Percentiles rank a stretch among this genome's conserved stretches.
These are phyloP conservation scores for Varanus komodoensis DNA, from an alignment of 2,113 vertebrate species.

Conservation along the genomic window DNA sequence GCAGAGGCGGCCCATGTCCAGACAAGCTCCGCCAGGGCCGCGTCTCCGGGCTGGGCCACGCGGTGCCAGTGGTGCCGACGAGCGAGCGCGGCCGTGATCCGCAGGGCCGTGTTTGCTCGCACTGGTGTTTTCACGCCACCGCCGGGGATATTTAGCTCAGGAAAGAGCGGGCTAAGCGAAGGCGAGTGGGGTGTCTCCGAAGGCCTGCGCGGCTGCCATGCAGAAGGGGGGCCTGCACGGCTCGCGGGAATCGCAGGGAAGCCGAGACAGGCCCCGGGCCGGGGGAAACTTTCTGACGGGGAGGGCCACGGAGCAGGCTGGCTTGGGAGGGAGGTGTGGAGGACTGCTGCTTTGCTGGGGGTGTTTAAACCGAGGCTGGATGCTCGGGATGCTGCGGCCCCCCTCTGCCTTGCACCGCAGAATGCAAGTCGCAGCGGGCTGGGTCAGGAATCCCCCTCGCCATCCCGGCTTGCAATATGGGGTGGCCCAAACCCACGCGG, in stretches of 20 bases:
- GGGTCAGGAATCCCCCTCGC: background rate
- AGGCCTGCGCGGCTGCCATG: background rate
- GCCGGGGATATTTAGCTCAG: background rate
- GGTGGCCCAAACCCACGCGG: too few relatives aligned
- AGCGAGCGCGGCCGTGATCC: too few relatives aligned
- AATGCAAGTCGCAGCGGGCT: background rate
- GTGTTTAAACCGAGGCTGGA: background rate
- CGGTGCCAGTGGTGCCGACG: background rate
- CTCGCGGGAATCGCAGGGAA: background rate
- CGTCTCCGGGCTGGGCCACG: background rate
- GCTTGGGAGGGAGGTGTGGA: too few relatives aligned
- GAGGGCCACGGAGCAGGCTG: background rate
- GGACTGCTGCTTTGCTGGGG: too few relatives aligned
- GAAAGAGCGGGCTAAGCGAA: background rate
- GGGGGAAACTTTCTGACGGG: background rate
- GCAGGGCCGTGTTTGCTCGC: too few relatives aligned
- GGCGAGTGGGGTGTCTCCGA: background rate
- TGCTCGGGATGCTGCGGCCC: background rate
- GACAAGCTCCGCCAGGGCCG: background rate
- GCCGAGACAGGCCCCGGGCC: too few relatives aligned
- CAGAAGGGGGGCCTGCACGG: background rate
- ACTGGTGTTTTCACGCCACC: too few relatives aligned
- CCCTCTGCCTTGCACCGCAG: background rate
- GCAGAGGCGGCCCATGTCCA: background rate
- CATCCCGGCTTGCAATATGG: too few relatives aligned